Evolutionary conservation across 23 tunicate species (phyloP), one percentile per base, ranked within the genome.

Genomic region (Trididemnum nubilum): DNA sequence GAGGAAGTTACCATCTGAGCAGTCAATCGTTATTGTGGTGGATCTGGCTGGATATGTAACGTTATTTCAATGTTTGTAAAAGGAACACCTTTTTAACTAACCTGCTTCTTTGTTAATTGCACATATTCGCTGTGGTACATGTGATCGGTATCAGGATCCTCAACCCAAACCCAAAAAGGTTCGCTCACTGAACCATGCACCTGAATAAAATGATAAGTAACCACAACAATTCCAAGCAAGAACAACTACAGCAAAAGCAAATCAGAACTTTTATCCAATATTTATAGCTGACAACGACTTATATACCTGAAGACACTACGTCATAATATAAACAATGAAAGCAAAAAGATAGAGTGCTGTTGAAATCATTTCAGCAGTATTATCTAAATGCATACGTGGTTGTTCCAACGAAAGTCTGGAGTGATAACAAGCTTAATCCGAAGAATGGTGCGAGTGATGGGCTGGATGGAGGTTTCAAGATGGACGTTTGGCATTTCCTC

Each of bases 161-260:
- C 97, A 33, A 96, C 97, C 99, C 99, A 96, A 31, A 96, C 73
- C 99, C 99, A 96, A 54, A 96, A 96, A 32, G 99, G 90, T 65
- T 96, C 99, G 50, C 90, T 85, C 23, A 65, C 74, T 0, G 40
- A 28, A 4, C 94, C 94, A 80, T 96, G 97, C 21, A 66, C 78
- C 97, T 85, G 50, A 7, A 90, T 7, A 44, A 44, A 51, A 77
- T 63, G 5, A 22, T 63, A 63, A 24, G 70, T 27, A 44, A 44
- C 15, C 54, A 44, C 54, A 9, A 44, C 15, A 44, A 44, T 7
- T 44, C n/a, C n/a, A n/a, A n/a, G n/a, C n/a, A n/a, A n/a, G n/a
- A n/a, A n/a, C n/a, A n/a, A n/a, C n/a, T n/a, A n/a, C n/a, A n/a
- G n/a, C n/a, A n/a, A n/a, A n/a, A n/a, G n/a, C n/a, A n/a, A n/a